These are phyloP conservation scores for Rhopalosiphum nymphaeae DNA, from an alignment of 2,888 invertebrate species.

Conservation along the genomic window DNA sequence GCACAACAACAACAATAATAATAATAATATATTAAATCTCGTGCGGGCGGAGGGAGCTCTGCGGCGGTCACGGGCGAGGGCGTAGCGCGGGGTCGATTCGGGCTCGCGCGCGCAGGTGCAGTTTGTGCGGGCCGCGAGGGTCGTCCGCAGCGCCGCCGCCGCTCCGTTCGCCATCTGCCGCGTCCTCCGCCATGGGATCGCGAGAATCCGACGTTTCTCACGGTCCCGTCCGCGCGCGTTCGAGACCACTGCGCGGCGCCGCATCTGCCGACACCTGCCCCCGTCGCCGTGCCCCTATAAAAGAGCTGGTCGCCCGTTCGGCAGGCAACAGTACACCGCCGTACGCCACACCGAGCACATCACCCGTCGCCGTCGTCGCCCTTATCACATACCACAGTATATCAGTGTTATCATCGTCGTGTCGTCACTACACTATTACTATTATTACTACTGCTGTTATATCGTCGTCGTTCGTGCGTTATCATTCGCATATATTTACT, in stretches of 20 bases:
- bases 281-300: conserved; percentile 30
- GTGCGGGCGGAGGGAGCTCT: conserved; percentile 16
- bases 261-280: conserved; percentile 64
- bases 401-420: conserved; percentile 25
- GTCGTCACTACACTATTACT: background rate
- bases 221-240: conserved; percentile 59
- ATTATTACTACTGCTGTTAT: background rate
- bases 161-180: conserved; percentile 61
- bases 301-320: conserved; percentile 21
- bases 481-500: background rate
- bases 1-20: conserved; percentile 28
- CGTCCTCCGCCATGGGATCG: conserved; percentile 60
- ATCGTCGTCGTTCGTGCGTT: background rate
- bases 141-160: conserved; percentile 51
- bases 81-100: conserved; percentile 61
- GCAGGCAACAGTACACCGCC: conserved; percentile 45
- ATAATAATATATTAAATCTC: conserved; percentile 11
- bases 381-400: background rate
- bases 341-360: conserved; percentile 42
- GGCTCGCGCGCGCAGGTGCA: conserved; percentile 60
- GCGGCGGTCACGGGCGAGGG: conserved; percentile 62
- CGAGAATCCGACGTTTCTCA: conserved; percentile 64
- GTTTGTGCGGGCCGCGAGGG: conserved; percentile 55
- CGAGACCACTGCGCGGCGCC: background rate
- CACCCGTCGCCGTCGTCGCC: background rate